Percentiles rank a stretch among this genome's conserved stretches.
phyloP scores from a whole-genome alignment of 1,140 invertebrate genomes.

The Formica selysi region DNA sequence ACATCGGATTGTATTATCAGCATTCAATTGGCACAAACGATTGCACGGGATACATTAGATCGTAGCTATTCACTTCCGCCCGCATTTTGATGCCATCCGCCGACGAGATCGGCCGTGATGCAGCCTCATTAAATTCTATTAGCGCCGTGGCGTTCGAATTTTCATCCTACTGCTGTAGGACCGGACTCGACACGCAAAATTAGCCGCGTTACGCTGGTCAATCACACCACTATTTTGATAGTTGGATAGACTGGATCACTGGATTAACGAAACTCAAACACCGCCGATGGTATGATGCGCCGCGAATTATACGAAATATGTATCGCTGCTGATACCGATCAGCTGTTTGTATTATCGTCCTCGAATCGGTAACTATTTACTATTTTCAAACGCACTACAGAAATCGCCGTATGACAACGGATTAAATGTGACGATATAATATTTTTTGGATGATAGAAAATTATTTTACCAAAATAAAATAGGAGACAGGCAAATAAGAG shows the following conservation, averaged over 20 bases:
- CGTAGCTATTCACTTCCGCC: constrained; percentile 23
- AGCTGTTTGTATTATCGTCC: background rate
- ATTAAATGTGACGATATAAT: constrained; percentile 14
- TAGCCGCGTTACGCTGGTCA: constrained; percentile 62
- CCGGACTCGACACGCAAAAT: constrained; percentile 55
- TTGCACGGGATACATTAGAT: constrained; percentile 46
- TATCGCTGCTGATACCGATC: background rate
- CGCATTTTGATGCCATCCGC: constrained; percentile 48
- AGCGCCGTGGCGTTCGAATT: constrained; percentile 59
- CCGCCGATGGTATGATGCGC: constrained; percentile 33
- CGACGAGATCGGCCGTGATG: constrained; percentile 3
- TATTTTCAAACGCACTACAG: background rate
- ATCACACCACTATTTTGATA: constrained; percentile 66
- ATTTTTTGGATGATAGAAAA: background rate
- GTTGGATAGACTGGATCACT: constrained; percentile 56
- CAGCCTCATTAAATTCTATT: constrained; percentile 62
- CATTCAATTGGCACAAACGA: constrained; percentile 45
- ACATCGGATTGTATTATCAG: constrained; percentile 1
- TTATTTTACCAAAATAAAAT: too few species aligned
- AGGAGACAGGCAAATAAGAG: too few species aligned
- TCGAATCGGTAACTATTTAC: constrained; percentile 6
- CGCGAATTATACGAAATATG: constrained; percentile 15
- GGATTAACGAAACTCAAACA: constrained; percentile 65
- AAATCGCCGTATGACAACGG: background rate
- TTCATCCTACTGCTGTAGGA: constrained; percentile 48